Conservation (phyloP, 2,797 vertebrate genomes). For the Melanotaenia parkinsoni region DNA sequence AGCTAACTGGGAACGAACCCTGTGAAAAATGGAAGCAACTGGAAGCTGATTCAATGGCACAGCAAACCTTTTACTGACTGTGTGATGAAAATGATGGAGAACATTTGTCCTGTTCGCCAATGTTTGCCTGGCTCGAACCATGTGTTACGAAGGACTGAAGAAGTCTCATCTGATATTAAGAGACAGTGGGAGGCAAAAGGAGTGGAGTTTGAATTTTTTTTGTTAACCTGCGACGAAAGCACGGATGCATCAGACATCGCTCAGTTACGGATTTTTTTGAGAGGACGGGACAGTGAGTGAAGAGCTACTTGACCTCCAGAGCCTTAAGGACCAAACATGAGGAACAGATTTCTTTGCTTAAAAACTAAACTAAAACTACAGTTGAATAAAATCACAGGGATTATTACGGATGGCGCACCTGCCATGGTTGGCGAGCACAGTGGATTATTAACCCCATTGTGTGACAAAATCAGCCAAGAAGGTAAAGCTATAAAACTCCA, state of each 20-base stretch:
- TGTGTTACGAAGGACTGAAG: background rate
- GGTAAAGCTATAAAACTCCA: conserved; percentile 38
- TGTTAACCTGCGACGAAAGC: background rate
- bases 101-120: conserved; percentile 8
- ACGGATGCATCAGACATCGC: background rate
- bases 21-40: conserved; percentile 1
- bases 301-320: background rate
- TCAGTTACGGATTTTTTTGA: background rate
- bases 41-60: background rate
- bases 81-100: conserved; percentile 21
- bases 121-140: background rate
- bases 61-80: conserved; percentile 38
- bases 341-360: too few relatives aligned
- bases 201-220: background rate
- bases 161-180: conserved; percentile 1
- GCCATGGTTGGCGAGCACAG: conserved; percentile 13
- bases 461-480: conserved; percentile 38
- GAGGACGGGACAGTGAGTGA: background rate
- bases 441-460: conserved; percentile 17
- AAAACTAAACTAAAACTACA: background rate
- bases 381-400: background rate
- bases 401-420: background rate
- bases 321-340: background rate
- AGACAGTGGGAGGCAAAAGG: background rate
- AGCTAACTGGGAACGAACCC: conserved; percentile 7